These are phyloP conservation scores for Vesta saturnalis DNA, from an alignment of 2,888 invertebrate species.

Conservation along the genomic window DNA sequence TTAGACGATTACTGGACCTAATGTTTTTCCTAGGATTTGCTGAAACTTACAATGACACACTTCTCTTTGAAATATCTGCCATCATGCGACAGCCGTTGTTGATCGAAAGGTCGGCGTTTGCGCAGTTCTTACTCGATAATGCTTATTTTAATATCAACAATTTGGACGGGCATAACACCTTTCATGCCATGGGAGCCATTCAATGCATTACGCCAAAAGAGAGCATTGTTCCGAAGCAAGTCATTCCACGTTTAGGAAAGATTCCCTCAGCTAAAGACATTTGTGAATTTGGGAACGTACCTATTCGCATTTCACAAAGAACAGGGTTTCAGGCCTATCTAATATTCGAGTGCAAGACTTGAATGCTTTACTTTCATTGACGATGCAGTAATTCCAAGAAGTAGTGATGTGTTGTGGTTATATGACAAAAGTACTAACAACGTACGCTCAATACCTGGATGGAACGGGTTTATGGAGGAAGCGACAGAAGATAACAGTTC, in stretches of 20 bases:
- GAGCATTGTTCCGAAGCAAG: too few relatives aligned
- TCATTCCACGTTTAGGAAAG: not conserved
- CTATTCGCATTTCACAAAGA: not conserved
- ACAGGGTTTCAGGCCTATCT: not conserved
- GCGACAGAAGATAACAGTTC: too few relatives aligned
- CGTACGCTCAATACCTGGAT: too few relatives aligned
- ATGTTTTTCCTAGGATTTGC: not conserved
- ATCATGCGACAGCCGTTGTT: too few relatives aligned
- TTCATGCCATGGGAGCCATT: too few relatives aligned
- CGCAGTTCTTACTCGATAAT: too few relatives aligned
- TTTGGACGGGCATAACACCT: too few relatives aligned
- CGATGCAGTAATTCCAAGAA: not conserved
- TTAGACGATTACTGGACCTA: not conserved
- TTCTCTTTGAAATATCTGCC: not conserved
- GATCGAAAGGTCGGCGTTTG: too few relatives aligned
- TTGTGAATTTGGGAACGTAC: not conserved
- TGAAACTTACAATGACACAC: not conserved
- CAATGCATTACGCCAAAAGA: too few relatives aligned
- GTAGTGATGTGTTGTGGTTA: not conserved
- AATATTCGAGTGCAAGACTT: not conserved
- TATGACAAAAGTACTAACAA: not conserved
- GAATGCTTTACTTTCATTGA: not conserved
- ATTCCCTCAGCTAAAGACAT: not conserved
- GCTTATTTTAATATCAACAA: too few relatives aligned
- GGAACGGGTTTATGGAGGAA: too few relatives aligned